Percentiles rank a stretch among this genome's conserved stretches.
phyloP scores from a whole-genome alignment of 2,888 invertebrate species.

The Antitype chi region DNA sequence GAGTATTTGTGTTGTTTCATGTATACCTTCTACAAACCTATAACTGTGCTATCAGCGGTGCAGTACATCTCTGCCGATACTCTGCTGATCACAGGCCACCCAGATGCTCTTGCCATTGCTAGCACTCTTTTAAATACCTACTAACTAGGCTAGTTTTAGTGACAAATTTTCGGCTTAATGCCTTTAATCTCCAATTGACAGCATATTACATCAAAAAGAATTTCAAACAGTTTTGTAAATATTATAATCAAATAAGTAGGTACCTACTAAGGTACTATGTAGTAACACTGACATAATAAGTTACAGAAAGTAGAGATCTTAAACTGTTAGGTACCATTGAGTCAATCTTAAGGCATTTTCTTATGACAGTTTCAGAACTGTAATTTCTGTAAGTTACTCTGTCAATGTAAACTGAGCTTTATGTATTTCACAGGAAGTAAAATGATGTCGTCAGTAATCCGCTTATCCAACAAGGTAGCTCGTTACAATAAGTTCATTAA shows the following conservation, averaged over 20 bases:
- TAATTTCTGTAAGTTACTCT: background rate
- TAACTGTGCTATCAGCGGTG: background rate
- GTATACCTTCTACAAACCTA: background rate
- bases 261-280: background rate
- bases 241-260: background rate
- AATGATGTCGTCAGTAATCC: background rate
- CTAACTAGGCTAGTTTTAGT: background rate
- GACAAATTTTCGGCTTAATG: background rate
- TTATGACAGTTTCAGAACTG: background rate
- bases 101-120: background rate
- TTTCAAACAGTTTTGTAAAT: background rate
- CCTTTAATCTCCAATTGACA: background rate
- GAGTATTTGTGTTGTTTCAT: background rate
- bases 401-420: background rate
- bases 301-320: no score
- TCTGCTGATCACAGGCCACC: background rate
- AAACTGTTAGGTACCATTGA: no score
- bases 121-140: no score
- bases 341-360: no score
- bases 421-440: constrained; percentile 6
- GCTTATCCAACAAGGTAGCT: constrained; percentile 18
- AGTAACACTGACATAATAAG: no score
- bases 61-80: background rate
- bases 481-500: constrained; percentile 58
- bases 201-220: background rate